These are phyloP conservation scores for Pseudochromis fuscus DNA, from an alignment of 2,797 vertebrate species.

Conservation along the genomic window DNA sequence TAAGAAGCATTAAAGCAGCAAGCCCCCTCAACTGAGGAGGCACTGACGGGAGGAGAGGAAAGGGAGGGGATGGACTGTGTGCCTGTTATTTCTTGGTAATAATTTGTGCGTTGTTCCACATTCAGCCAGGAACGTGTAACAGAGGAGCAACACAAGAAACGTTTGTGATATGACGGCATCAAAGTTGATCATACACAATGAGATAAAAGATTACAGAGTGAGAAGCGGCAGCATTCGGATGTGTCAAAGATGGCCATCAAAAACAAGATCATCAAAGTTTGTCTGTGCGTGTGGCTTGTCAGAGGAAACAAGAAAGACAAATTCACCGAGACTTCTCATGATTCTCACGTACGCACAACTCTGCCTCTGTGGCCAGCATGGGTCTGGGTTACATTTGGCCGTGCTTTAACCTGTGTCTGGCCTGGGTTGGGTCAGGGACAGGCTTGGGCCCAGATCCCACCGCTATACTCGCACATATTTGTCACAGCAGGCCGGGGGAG, in stretches of 20 bases:
- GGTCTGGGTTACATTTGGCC: conserved; percentile 67
- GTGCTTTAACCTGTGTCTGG: conserved; percentile 87
- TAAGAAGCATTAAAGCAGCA: conserved; percentile 90
- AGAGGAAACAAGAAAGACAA: conserved; percentile 42
- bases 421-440: conserved; percentile 88
- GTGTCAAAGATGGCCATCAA: conserved; percentile 46
- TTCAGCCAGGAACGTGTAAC: conserved; percentile 38
- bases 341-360: conserved; percentile 25
- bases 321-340: conserved; percentile 16
- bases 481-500: conserved; percentile 89
- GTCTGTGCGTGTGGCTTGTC: conserved; percentile 34
- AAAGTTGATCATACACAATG: conserved; percentile 22
- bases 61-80: conserved; percentile 58
- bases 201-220: conserved; percentile 47
- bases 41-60: conserved; percentile 75
- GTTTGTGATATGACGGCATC: conserved; percentile 44
- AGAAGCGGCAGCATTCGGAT: conserved; percentile 21
- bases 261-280: conserved; percentile 34
- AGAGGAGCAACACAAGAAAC: conserved; percentile 39
- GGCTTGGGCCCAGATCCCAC: conserved; percentile 66
- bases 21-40: conserved; percentile 65
- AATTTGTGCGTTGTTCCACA: conserved; percentile 59
- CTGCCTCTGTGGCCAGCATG: conserved; percentile 27
- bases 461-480: conserved; percentile 84
- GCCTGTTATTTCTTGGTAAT: conserved; percentile 63